Evolutionary conservation across 1,140 invertebrate genomes (phyloP).

Genomic region (Centruroides sculpturatus): DNA sequence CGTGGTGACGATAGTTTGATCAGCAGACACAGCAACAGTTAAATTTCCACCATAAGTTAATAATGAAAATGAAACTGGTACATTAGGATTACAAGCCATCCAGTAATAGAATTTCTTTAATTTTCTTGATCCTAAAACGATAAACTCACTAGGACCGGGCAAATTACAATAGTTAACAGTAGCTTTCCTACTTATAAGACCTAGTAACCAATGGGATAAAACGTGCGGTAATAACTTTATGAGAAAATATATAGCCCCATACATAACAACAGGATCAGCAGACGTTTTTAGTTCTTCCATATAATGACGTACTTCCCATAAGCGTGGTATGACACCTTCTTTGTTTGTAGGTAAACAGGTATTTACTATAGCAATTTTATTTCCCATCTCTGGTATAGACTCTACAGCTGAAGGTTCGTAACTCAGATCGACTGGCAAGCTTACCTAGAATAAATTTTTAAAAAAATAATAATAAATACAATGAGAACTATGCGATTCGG

Average conservation of each 20-base stretch:
- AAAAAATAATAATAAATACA: constrained; percentile 12
- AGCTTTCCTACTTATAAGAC: constrained; percentile 20
- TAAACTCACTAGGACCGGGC: constrained; percentile 33
- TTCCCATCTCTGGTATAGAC: constrained; percentile 25
- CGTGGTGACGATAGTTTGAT: constrained; percentile 30
- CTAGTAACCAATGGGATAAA: constrained; percentile 20
- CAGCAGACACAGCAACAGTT: constrained; percentile 35
- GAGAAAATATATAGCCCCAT: constrained; percentile 32
- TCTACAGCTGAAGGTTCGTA: constrained; percentile 22
- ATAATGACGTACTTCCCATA: constrained; percentile 38
- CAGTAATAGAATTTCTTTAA: constrained; percentile 35
- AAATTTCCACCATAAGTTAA: constrained; percentile 39
- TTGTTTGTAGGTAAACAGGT: constrained; percentile 35
- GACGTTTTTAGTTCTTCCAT: constrained; percentile 37
- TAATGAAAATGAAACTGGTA: constrained; percentile 36
- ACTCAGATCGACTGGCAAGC: constrained; percentile 35
- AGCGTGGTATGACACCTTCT: constrained; percentile 42
- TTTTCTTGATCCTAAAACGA: constrained; percentile 29
- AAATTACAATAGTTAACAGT: constrained; percentile 34
- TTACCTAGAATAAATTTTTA: constrained; percentile 22
- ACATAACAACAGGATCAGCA: constrained; percentile 37
- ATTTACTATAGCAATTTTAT: constrained; percentile 31
- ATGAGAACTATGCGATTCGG: constrained; percentile 15
- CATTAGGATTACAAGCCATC: constrained; percentile 31
- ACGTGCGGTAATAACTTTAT: constrained; percentile 24